These are phyloP conservation scores for Melieria crassipennis DNA, from an alignment of 2,888 invertebrate species.

Conservation along the genomic window DNA sequence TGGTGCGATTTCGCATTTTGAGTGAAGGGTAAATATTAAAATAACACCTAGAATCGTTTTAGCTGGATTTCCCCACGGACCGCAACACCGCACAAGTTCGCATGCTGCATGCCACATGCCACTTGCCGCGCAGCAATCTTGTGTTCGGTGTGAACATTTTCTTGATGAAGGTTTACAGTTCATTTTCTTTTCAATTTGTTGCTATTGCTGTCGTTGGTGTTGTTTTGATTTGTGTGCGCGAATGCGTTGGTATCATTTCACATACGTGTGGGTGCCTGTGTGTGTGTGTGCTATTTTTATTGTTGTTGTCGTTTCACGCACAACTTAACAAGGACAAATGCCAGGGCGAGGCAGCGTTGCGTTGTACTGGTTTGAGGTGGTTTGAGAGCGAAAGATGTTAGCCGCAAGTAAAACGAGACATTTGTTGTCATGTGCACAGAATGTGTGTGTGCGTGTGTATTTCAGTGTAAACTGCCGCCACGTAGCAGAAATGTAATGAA, in stretches of 20 bases:
- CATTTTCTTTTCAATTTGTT: conserved; percentile 31
- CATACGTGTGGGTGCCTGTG: background rate
- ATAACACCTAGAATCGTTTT: conserved; percentile 16
- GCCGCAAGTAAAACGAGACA: background rate
- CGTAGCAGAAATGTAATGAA: conserved; percentile 25
- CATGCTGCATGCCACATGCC: conserved; percentile 3
- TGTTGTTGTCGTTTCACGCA: conserved; percentile 16
- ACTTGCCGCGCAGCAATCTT: conserved; percentile 14
- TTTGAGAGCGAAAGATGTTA: background rate
- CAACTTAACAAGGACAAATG: conserved; percentile 20
- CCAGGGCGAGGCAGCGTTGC: background rate
- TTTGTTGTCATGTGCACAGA: conserved; percentile 17
- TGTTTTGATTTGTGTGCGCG: conserved; percentile 6
- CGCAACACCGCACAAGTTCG: conserved; percentile 5
- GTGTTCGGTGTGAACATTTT: background rate
- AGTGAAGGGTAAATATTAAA: no score
- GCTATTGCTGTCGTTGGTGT: conserved; percentile 3
- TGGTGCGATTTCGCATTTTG: no score
- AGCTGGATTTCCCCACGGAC: conserved; percentile 25
- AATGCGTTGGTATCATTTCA: background rate
- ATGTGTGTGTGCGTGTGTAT: background rate
- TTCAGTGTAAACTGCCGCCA: conserved; percentile 16
- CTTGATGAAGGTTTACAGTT: conserved; percentile 31
- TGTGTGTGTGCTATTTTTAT: background rate
- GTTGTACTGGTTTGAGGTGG: background rate